phyloP scores from a whole-genome alignment of 2,888 invertebrate genomes.

The Lasioglossum leucozonium region DNA sequence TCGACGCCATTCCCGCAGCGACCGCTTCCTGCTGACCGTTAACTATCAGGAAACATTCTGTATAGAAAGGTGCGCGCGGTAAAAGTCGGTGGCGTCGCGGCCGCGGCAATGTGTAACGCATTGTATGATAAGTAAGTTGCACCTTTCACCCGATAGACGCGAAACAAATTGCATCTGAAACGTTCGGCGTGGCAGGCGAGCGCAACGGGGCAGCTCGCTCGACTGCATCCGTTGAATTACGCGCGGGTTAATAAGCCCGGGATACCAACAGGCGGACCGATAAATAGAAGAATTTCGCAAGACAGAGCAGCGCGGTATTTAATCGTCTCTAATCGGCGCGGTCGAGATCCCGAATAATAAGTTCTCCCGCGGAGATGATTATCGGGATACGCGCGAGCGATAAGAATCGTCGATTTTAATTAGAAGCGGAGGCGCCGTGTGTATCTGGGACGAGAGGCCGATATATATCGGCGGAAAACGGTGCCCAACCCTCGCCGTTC shows the following conservation, averaged over 20 bases:
- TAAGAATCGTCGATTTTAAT: constrained; percentile 25
- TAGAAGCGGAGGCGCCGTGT: neutral
- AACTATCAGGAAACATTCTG: neutral
- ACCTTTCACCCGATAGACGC: constrained; percentile 52
- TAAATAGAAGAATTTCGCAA: constrained; percentile 3
- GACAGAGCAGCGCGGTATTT: neutral
- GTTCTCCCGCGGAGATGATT: neutral
- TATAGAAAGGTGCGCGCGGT: constrained; percentile 41
- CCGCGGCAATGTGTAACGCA: constrained; percentile 7
- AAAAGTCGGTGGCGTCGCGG: constrained; percentile 23
- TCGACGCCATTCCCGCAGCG: neutral
- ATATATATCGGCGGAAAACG: constrained; percentile 48
- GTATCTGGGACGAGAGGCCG: constrained; percentile 1
- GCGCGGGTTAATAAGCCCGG: neutral
- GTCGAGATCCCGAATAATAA: constrained; percentile 3
- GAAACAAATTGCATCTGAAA: constrained; percentile 16
- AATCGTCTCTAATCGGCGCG: constrained; percentile 5
- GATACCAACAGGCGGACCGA: neutral
- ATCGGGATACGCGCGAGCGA: constrained; percentile 15
- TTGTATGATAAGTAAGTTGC: constrained; percentile 60
- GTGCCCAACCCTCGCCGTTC: constrained; percentile 31
- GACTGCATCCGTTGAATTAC: neutral
- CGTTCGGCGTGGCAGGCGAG: neutral
- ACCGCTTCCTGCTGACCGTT: constrained; percentile 23
- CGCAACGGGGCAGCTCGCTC: neutral